Evolutionary conservation across 2,113 vertebrate species (phyloP).

Genomic region (Oryzias javanicus): DNA sequence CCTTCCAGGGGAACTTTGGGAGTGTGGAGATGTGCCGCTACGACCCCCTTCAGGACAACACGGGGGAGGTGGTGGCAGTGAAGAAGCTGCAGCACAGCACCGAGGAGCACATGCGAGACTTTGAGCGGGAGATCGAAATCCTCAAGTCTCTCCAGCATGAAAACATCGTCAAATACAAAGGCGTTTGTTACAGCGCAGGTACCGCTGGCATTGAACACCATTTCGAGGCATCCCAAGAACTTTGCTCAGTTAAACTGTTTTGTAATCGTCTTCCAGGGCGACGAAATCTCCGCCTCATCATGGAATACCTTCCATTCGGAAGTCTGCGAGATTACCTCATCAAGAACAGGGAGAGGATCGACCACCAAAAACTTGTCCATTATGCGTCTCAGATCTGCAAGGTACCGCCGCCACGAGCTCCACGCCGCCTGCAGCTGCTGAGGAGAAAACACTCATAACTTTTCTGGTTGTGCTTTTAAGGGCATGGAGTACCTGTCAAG

Average conservation of each 20-base stretch:
- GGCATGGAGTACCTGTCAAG: slow-evolving; percentile 97
- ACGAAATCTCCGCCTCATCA: slow-evolving; percentile 91
- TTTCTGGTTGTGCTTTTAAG: slow-evolving; percentile 60
- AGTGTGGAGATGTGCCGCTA: slow-evolving; percentile 98
- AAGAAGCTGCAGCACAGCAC: slow-evolving; percentile 97
- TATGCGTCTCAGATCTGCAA: slow-evolving; percentile 97
- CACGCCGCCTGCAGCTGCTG: background rate
- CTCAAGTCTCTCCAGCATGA: slow-evolving; percentile 96
- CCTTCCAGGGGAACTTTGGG: slow-evolving; percentile 92
- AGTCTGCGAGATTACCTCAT: slow-evolving; percentile 95
- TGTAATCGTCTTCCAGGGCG: slow-evolving; percentile 74
- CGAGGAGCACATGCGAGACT: slow-evolving; percentile 92
- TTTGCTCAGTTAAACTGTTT: background rate
- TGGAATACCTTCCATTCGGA: slow-evolving; percentile 97
- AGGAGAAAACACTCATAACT: background rate
- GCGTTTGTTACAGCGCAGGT: slow-evolving; percentile 96
- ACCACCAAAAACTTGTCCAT: slow-evolving; percentile 90
- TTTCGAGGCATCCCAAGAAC: background rate
- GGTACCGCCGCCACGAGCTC: slow-evolving; percentile 65
- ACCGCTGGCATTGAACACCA: background rate
- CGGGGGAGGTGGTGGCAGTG: slow-evolving; percentile 95
- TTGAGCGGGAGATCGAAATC: slow-evolving; percentile 97
- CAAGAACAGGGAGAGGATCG: slow-evolving; percentile 91
- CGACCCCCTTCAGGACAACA: slow-evolving; percentile 95
- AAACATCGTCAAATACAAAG: slow-evolving; percentile 98